Evolutionary conservation across 2,888 invertebrate species (phyloP).

Genomic region (Platypus cylindrus): DNA sequence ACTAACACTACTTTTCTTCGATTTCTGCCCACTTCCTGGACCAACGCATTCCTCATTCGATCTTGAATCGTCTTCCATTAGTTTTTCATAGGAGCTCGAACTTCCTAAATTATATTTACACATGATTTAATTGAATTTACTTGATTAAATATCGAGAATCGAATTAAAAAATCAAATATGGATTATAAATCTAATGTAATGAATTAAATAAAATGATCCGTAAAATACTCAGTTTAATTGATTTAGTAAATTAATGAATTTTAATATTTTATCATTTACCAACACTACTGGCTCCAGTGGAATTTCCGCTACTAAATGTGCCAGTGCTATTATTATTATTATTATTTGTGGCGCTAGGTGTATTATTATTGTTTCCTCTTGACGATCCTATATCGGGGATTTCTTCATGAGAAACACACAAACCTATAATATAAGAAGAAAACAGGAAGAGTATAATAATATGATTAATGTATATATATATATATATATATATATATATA

Average conservation of each 20-base stretch:
- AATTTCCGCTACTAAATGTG: slow-evolving; percentile 41
- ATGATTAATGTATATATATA: no score
- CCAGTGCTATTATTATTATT: slow-evolving; percentile 65
- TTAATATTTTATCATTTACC: slow-evolving; percentile 6
- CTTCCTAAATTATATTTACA: no score
- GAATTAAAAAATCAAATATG: no score
- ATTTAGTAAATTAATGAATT: no score
- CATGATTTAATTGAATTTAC: no score
- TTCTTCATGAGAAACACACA: slow-evolving; percentile 53
- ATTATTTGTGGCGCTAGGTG: slow-evolving; percentile 67
- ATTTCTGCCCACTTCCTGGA: slow-evolving; percentile 38
- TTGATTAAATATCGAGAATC: no score
- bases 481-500: no score
- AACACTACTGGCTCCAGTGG: slow-evolving; percentile 42
- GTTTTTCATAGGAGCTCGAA: slow-evolving; percentile 50
- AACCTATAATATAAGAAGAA: slow-evolving; percentile 21
- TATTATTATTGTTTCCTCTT: slow-evolving; percentile 67
- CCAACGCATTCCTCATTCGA: slow-evolving; percentile 51
- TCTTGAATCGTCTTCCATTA: slow-evolving; percentile 61
- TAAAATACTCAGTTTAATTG: no score
- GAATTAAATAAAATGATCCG: no score
- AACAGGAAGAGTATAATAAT: neutral
- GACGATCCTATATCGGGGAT: slow-evolving; percentile 54
- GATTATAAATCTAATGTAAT: no score
- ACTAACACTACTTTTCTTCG: slow-evolving; percentile 31